These are phyloP conservation scores for Thunnus thynnus DNA, from an alignment of 2,113 vertebrate species.

Conservation along the genomic window DNA sequence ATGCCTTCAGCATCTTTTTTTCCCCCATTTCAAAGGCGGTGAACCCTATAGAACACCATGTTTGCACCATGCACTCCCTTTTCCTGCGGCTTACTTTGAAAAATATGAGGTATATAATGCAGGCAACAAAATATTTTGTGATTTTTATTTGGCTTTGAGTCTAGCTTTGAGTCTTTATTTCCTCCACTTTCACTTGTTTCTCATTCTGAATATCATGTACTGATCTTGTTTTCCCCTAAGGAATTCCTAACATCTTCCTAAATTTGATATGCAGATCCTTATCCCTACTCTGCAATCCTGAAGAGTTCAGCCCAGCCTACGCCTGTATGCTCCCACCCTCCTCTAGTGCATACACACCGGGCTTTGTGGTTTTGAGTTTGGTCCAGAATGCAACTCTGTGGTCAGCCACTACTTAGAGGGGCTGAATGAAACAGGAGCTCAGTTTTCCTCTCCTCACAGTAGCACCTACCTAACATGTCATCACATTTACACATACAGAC, in stretches of 20 bases:
- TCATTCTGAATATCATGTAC: constrained; percentile 16
- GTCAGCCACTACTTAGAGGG: constrained; percentile 65
- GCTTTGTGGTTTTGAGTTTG: constrained; percentile 72
- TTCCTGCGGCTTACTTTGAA: neutral
- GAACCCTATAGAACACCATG: neutral
- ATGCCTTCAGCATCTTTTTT: constrained; percentile 28
- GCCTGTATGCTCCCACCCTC: constrained; percentile 36
- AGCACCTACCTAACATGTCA: constrained; percentile 67
- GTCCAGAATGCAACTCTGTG: constrained; percentile 71
- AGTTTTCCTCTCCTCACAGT: constrained; percentile 51
- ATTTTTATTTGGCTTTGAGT: neutral
- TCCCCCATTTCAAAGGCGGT: constrained; percentile 22
- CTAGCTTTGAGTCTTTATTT: constrained; percentile 3
- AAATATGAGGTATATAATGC: neutral
- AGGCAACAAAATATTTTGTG: neutral
- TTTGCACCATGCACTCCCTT: neutral
- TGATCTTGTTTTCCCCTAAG: constrained; percentile 16
- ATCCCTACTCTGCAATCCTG: constrained; percentile 25
- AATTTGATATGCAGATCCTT: constrained; percentile 34
- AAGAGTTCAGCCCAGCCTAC: constrained; percentile 29
- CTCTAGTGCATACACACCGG: constrained; percentile 37
- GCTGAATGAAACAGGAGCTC: constrained; percentile 60
- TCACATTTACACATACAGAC: constrained; percentile 54
- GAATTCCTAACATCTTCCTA: constrained; percentile 27
- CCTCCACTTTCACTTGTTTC: neutral